Conservation (phyloP, 92 coral and sea anemone genomes). For the Porites evermanni region DNA sequence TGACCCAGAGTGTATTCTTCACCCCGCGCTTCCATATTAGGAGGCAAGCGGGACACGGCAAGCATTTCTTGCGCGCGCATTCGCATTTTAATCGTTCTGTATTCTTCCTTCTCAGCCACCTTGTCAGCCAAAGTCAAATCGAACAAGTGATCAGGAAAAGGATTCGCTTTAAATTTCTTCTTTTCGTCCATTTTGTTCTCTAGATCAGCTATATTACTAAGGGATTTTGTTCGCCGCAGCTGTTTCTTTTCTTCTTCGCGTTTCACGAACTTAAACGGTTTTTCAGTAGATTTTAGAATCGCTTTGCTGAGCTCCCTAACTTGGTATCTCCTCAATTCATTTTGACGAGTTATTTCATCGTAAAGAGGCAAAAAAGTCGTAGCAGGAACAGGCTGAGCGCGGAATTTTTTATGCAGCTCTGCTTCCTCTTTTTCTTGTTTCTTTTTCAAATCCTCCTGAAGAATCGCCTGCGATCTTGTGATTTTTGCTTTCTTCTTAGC, state of each 20-base stretch:
- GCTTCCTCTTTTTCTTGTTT: constrained; percentile 87
- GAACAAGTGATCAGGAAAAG: constrained; percentile 91
- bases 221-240: constrained; percentile 77
- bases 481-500: constrained; percentile 85
- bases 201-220: constrained; percentile 74
- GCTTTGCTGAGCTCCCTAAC: constrained; percentile 92
- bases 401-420: constrained; percentile 91
- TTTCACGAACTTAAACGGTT: constrained; percentile 87
- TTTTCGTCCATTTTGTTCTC: constrained; percentile 70
- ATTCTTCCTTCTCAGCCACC: constrained; percentile 94
- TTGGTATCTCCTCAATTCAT: constrained; percentile 88
- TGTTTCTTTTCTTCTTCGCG: constrained; percentile 88
- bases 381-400: constrained; percentile 98
- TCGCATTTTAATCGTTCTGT: constrained; percentile 81
- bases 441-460: constrained; percentile 83
- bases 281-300: constrained; percentile 92
- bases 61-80: constrained; percentile 96
- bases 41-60: constrained; percentile 88
- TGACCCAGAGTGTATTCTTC: constrained; percentile 86
- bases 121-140: constrained; percentile 88
- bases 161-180: constrained; percentile 89
- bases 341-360: constrained; percentile 83
- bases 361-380: constrained; percentile 94
- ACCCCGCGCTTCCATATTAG: constrained; percentile 92
- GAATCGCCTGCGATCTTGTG: constrained; percentile 87